These are phyloP conservation scores for Whitmania pigra DNA, from an alignment of 1,140 invertebrate genomes.

Conservation along the genomic window DNA sequence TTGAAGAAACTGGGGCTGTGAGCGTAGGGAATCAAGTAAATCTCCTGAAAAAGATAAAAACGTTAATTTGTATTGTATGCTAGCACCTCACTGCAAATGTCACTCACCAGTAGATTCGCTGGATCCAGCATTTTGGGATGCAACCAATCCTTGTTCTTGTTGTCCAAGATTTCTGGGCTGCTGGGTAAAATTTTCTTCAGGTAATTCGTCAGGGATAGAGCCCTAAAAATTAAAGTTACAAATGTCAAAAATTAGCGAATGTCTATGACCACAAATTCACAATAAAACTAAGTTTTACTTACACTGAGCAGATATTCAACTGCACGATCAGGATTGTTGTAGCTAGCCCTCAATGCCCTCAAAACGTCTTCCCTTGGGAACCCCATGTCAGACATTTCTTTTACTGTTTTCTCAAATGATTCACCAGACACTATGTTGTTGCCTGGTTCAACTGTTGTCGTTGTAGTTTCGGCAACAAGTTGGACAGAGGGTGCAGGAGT, in stretches of 20 bases:
- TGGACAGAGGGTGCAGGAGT: constrained; percentile 21
- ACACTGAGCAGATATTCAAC: constrained; percentile 81
- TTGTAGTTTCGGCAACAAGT: constrained; percentile 15
- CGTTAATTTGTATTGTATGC: too few species aligned
- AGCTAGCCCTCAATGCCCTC: constrained; percentile 80
- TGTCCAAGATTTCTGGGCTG: too few species aligned
- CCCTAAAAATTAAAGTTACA: too few species aligned
- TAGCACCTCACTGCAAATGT: background rate
- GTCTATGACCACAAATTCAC: too few species aligned
- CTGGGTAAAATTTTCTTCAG: too few species aligned
- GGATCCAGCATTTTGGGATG: background rate
- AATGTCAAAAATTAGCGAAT: too few species aligned
- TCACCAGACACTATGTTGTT: constrained; percentile 62
- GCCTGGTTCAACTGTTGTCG: constrained; percentile 40
- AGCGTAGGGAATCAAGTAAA: too few species aligned
- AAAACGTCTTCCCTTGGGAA: constrained; percentile 68
- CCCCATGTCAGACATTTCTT: constrained; percentile 92
- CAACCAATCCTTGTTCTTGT: too few species aligned
- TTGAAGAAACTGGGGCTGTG: constrained; percentile 93
- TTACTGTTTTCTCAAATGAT: constrained; percentile 77
- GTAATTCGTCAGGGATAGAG: too few species aligned
- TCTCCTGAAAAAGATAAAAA: constrained; percentile 50
- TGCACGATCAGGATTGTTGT: constrained; percentile 92
- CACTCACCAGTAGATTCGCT: too few species aligned
- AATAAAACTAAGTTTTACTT: too few species aligned